Conservation (phyloP, 2,797 vertebrate species). For the Darevskia mixta region DNA sequence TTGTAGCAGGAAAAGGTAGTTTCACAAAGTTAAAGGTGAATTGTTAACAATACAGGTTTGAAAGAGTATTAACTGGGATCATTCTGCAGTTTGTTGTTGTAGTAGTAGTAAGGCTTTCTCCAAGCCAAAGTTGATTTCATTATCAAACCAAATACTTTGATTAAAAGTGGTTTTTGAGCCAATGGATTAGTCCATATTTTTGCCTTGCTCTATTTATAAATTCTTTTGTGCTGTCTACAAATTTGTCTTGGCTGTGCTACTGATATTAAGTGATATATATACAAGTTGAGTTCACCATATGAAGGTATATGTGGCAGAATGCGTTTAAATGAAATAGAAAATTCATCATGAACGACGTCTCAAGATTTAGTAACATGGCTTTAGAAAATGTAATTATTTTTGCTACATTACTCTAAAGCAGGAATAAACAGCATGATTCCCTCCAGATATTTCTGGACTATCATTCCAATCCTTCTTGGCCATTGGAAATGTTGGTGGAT, state of each 20-base stretch:
- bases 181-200: conserved; percentile 45
- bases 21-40: conserved; percentile 36
- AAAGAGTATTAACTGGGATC: conserved; percentile 38
- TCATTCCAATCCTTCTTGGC: too few relatives aligned
- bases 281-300: conserved; percentile 12
- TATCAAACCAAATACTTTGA: conserved; percentile 47
- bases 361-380: conserved; percentile 36
- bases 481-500: too few relatives aligned
- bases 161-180: conserved; percentile 45
- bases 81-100: conserved; percentile 29
- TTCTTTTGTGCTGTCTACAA: not conserved
- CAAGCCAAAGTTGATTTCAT: conserved; percentile 31
- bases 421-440: not conserved
- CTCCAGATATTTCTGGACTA: too few relatives aligned
- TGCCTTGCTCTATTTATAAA: conserved; percentile 63
- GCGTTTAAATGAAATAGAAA: conserved; percentile 38
- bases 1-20: conserved; percentile 14
- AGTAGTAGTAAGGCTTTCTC: conserved; percentile 34
- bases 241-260: not conserved
- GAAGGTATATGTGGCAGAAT: conserved; percentile 1
- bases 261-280: conserved; percentile 9
- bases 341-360: conserved; percentile 11
- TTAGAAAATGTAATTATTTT: conserved; percentile 34
- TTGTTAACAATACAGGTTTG: conserved; percentile 47
- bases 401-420: not conserved